phyloP scores from a whole-genome alignment of 2,113 vertebrate species.

The Dicerorhinus sumatrensis region DNA sequence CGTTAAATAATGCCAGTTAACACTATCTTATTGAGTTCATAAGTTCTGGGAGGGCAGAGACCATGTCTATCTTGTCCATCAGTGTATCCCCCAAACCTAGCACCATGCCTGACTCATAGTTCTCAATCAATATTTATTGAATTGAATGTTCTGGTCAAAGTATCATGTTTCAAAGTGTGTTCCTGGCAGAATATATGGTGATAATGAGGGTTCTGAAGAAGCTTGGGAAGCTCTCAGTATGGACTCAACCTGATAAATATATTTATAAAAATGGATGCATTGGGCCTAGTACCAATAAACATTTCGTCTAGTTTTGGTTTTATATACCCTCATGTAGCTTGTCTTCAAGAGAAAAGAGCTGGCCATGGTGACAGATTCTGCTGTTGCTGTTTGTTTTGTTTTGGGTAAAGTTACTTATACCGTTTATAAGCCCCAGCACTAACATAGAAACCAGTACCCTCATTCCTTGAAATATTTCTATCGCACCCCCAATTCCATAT shows the following conservation, averaged over 20 bases:
- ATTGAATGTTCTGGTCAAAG: background rate
- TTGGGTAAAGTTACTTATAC: background rate
- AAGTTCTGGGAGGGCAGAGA: background rate
- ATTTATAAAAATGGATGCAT: background rate
- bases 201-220: background rate
- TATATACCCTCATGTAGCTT: background rate
- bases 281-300: background rate
- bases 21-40: background rate
- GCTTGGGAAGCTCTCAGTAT: background rate
- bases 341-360: constrained; percentile 2
- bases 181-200: background rate
- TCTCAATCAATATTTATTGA: background rate
- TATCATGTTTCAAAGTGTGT: background rate
- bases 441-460: background rate
- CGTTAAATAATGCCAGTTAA: constrained; percentile 9
- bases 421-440: background rate
- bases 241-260: background rate
- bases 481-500: background rate
- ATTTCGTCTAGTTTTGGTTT: constrained; percentile 10
- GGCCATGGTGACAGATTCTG: background rate
- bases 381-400: background rate
- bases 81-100: background rate
- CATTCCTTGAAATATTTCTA: background rate
- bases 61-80: background rate
- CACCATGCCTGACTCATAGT: background rate